Evolutionary conservation across 2,113 vertebrate genomes (phyloP).

Genomic region (Eublepharis macularius): DNA sequence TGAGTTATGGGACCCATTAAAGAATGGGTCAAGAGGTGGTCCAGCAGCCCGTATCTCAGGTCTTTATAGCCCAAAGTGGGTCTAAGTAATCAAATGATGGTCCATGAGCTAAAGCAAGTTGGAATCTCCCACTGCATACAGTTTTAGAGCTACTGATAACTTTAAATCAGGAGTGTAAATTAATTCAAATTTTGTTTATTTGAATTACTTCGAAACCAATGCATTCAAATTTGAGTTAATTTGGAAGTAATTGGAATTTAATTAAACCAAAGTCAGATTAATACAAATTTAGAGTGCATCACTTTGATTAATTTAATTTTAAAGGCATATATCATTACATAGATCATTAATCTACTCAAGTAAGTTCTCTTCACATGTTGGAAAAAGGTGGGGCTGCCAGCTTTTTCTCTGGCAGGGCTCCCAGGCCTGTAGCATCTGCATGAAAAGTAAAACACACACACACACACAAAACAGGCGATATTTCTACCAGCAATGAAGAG

Average conservation of each 20-base stretch:
- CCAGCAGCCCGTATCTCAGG: background rate
- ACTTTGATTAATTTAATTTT: conserved; percentile 9
- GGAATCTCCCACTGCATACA: background rate
- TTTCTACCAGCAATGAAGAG: background rate
- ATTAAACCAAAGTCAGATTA: conserved; percentile 25
- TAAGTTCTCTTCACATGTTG: background rate
- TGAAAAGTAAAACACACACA: background rate
- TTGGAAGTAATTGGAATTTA: conserved; percentile 21
- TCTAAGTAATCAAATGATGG: background rate
- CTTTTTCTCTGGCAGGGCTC: background rate
- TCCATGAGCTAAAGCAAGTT: background rate
- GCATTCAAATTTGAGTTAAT: conserved; percentile 22
- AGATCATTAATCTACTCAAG: background rate
- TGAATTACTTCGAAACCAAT: conserved; percentile 11
- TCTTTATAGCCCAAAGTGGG: background rate
- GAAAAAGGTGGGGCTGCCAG: background rate
- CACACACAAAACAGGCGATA: no score
- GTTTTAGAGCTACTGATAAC: background rate
- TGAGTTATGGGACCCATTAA: background rate
- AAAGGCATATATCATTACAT: background rate
- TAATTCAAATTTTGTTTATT: conserved; percentile 28
- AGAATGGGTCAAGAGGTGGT: background rate
- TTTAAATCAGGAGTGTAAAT: conserved; percentile 11
- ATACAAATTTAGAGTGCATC: conserved; percentile 15
- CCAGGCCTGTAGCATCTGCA: background rate